Conservation (phyloP, 2,113 vertebrate genomes). For the Podiceps cristatus region DNA sequence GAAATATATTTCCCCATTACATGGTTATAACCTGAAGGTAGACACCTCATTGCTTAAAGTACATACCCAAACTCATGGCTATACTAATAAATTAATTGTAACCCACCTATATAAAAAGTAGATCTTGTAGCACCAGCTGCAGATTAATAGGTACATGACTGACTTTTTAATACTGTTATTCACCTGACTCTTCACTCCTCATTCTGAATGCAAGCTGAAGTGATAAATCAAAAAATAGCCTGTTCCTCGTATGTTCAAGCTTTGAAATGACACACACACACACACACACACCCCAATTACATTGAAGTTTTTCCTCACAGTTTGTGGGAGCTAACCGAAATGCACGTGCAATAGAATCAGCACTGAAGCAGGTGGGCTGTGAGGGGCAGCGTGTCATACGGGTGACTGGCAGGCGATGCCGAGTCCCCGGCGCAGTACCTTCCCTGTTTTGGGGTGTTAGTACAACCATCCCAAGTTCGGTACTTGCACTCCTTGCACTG, state of each 20-base stretch:
- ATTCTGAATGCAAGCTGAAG: background rate
- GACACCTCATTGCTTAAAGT: background rate
- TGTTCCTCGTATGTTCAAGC: background rate
- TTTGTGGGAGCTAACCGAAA: rapidly evolving
- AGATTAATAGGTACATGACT: background rate
- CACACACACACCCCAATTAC: background rate
- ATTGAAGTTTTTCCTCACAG: background rate
- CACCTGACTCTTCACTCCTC: background rate
- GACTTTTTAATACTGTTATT: background rate
- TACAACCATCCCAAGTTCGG: rapidly evolving
- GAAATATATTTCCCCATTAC: background rate
- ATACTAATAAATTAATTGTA: background rate
- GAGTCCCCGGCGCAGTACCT: rapidly evolving
- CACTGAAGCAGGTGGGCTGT: rapidly evolving
- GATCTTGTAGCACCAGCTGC: background rate
- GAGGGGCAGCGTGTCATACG: rapidly evolving
- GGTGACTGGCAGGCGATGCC: rapidly evolving
- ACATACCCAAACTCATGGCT: background rate
- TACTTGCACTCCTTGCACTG: background rate
- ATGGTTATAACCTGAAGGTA: background rate
- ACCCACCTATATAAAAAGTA: background rate
- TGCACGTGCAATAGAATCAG: rapidly evolving
- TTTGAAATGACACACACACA: background rate
- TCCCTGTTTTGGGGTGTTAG: background rate
- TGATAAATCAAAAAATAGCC: background rate